phyloP scores from a whole-genome alignment of 2,113 vertebrate species.

The Oceanodroma tethys region DNA sequence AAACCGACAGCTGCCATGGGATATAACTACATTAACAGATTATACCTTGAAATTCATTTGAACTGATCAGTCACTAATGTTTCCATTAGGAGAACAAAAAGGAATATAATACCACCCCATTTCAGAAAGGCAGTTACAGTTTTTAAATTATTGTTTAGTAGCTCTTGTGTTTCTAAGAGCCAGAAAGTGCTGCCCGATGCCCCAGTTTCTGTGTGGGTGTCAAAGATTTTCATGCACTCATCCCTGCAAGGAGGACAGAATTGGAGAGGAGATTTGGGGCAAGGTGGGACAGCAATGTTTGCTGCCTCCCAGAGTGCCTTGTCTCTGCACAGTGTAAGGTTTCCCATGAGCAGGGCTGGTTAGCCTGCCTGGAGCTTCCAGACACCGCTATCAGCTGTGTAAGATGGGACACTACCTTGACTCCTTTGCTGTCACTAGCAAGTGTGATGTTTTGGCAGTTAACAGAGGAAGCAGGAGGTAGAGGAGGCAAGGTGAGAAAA shows the following conservation, averaged over 20 bases:
- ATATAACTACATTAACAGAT: background rate
- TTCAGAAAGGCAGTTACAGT: background rate
- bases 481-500: slow-evolving; percentile 27
- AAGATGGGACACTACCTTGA: background rate
- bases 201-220: background rate
- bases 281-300: background rate
- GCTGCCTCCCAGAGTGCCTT: background rate
- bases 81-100: background rate
- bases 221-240: background rate
- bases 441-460: slow-evolving; percentile 5
- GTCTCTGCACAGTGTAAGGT: background rate
- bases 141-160: background rate
- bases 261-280: background rate
- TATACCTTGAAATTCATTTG: background rate
- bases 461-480: background rate
- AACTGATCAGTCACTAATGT: background rate
- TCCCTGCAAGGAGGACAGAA: background rate
- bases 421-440: background rate
- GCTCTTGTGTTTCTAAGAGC: background rate
- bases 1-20: background rate
- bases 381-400: background rate
- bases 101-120: background rate
- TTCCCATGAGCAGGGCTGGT: background rate
- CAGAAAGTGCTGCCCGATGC: background rate
- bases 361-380: background rate